Evolutionary conservation across 1,140 invertebrate species (phyloP), one percentile per base, ranked within the genome.

Genomic region (Helicorthomorpha holstii): DNA sequence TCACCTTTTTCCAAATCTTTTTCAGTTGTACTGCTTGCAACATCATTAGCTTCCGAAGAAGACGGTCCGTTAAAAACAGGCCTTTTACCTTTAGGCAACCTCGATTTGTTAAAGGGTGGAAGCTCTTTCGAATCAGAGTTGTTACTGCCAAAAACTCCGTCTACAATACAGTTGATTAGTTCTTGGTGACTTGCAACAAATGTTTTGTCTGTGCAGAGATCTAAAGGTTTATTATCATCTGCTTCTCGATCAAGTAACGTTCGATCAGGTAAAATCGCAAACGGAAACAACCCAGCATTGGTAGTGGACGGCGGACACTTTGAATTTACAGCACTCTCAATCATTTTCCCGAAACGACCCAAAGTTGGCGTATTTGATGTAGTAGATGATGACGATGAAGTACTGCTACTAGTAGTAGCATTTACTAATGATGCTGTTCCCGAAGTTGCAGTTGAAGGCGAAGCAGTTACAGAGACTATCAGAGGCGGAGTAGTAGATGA

Each of bases 101-200:
- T n/a, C n/a, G n/a, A n/a, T n/a, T n/a, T n/a, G n/a, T n/a, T n/a
- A n/a, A n/a, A n/a, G n/a, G n/a, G n/a, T n/a, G n/a, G n/a, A n/a
- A n/a, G n/a, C n/a, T n/a, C n/a, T n/a, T n/a, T n/a, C n/a, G n/a
- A n/a, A n/a, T n/a, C n/a, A n/a, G n/a, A n/a, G 16, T 34, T 7
- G 29, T 16, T 34, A 34, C 16, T 16, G 16, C 16, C 29, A 7
- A 7, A 51, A 51, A 53, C 23, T 34, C 61, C 60, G 49, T 66
- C 66, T 47, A 69, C 64, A 48, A 66, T 64, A 49, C 64, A 59
- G 53, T 69, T 61, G 47, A 69, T 66, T 19, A 68, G 61, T 29
- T 62, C 50, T 44, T 66, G 65, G 27, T 64, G 59, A 56, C 63
- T 64, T 1, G 58, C 56, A 16, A 59, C 54, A 34, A 63, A 57